Base-by-base conservation (phyloP, 2,797 vertebrate genomes). In the Myiotriccus ornatus region DNA sequence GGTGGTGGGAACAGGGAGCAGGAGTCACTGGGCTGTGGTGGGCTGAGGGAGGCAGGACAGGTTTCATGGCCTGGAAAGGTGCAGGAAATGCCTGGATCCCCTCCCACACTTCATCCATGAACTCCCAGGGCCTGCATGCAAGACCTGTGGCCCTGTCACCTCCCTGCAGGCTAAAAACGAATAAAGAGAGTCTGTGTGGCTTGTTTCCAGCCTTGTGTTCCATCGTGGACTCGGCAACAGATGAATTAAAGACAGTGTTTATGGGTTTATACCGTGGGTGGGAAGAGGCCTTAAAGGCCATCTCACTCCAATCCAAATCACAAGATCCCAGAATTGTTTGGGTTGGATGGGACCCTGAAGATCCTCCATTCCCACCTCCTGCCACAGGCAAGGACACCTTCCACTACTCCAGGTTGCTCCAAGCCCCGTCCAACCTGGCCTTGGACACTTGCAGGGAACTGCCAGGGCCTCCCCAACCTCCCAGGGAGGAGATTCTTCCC, bases 211-310 rank as follows among this genome's bases (percentile, higher is more conserved):
- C 43, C 55, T 35, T n/a, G 17, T 19, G 12, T 53, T 69, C 71
- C 55, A 9, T 14, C 6, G 19, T 0, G 0, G 75, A 17, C 5
- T 3, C 28, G 4, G 11, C 0, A 43, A 27, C 71, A 70, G 43
- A 27, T 19, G 32, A 24, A 56, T n/a, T 35, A 24, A 76, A 77
- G 28, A 23, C 37, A 14, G 7, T 30, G 37, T 41, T 41, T 28
- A 14, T 14, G 27, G 19, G 59, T 41, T 39, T 30, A 21, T 39
- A 60, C 27, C 8, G 5, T 3, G 21, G 21, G 10, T n/a, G 30
- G 41, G 39, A 32, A 41, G 20, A 30, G 30, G 9, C 7, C 22
- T n/a, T 13, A 24, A 17, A 44, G 62, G 22, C 41, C 41, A 24
- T 22, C 17, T 30, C 16, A 28, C 19, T 52, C 50, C 50, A 50